These are phyloP conservation scores for Oreochromis aureus DNA, from an alignment of 2,113 vertebrate species.

Conservation along the genomic window DNA sequence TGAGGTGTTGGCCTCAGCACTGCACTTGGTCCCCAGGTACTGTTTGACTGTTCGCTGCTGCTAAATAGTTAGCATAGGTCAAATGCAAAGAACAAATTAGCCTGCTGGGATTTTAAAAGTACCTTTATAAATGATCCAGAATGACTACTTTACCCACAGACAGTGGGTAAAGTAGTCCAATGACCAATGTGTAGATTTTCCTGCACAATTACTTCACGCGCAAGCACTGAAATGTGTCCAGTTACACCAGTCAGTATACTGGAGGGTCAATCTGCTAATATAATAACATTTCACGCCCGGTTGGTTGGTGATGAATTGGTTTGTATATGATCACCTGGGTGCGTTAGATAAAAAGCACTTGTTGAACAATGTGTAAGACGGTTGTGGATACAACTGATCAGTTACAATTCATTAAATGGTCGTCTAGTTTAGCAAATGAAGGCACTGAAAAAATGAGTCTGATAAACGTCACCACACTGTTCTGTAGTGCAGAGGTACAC, in stretches of 20 bases:
- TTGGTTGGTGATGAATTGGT: not conserved
- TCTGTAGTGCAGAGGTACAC: not conserved
- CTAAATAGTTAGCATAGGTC: not conserved
- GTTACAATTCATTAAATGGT: conserved; percentile 27
- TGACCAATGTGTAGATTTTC: not conserved
- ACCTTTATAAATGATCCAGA: not conserved
- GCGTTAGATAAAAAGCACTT: not conserved
- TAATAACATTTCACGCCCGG: not conserved
- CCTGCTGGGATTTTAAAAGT: not conserved
- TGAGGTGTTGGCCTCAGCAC: not conserved
- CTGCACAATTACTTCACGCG: not conserved
- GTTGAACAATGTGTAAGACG: not conserved
- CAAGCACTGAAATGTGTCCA: not conserved
- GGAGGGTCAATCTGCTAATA: not conserved
- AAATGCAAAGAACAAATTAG: not conserved
- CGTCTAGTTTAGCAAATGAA: conserved; percentile 41
- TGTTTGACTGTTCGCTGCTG: not conserved
- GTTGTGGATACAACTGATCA: not conserved
- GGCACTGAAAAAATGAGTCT: conserved; percentile 52
- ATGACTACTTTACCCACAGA: not conserved
- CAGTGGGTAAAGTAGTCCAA: no score
- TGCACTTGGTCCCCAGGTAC: not conserved
- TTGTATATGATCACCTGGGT: not conserved
- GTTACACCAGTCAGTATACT: not conserved
- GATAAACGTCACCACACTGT: not conserved